A percentile compares a stretch with the other conserved stretches of the same genome.
phyloP scores from a whole-genome alignment of 53 echinoderm and acorn worm genomes.

The Zoroaster sp. region DNA sequence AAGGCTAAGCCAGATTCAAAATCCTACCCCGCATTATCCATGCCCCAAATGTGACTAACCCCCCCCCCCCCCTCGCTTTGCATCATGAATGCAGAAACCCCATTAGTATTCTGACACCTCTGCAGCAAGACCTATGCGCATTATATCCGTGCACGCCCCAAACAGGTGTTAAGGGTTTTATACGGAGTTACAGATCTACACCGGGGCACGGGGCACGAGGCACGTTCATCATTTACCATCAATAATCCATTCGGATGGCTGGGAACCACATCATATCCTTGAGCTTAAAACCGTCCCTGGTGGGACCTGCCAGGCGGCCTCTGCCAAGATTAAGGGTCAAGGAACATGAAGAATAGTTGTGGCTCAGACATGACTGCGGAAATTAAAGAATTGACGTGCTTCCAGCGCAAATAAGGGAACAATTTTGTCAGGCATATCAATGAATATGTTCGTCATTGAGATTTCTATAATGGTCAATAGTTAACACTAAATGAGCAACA shows the following conservation, averaged over 20 bases:
- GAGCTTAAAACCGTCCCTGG: not conserved
- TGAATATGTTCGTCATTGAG: too few species aligned
- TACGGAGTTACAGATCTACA: not conserved
- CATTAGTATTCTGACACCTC: not conserved
- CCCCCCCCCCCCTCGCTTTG: not conserved
- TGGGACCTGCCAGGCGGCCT: not conserved
- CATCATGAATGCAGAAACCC: not conserved
- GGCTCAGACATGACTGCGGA: slow-evolving; percentile 15
- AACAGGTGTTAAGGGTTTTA: not conserved
- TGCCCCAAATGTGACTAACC: too few species aligned
- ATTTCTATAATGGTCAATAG: too few species aligned
- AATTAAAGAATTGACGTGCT: slow-evolving; percentile 43
- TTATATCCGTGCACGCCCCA: too few species aligned
- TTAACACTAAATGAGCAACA: too few species aligned
- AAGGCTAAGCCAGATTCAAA: not conserved
- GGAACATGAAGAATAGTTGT: not conserved
- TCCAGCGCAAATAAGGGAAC: not conserved
- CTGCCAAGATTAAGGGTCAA: not conserved
- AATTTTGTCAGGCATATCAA: too few species aligned
- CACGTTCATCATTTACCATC: not conserved
- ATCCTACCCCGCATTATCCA: not conserved
- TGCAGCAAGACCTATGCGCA: not conserved
- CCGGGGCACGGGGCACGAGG: not conserved
- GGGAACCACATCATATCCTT: too few species aligned
- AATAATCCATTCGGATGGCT: not conserved